Percentiles rank a stretch among this genome's conserved stretches.
These are phyloP conservation scores for Salvelinus namaycush DNA, from an alignment of 2,113 vertebrate species.

Conservation along the genomic window DNA sequence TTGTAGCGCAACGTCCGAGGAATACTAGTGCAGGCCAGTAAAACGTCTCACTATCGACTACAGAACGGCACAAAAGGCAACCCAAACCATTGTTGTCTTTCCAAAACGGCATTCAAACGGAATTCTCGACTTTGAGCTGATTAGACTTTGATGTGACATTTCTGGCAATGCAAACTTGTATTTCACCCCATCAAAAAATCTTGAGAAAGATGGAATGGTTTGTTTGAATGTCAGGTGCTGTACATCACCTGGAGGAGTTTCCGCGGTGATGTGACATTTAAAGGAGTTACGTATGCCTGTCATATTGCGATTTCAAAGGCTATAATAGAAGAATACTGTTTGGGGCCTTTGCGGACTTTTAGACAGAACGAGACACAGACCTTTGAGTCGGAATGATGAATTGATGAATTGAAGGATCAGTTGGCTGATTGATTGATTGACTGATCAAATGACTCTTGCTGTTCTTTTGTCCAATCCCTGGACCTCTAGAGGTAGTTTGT, in stretches of 20 bases:
- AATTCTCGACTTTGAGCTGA: background rate
- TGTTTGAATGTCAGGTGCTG: background rate
- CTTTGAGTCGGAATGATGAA: background rate
- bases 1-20: constrained; percentile 37
- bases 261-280: background rate
- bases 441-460: background rate
- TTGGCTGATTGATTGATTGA: background rate
- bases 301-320: background rate
- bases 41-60: background rate
- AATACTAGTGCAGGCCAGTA: constrained; percentile 18
- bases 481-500: too few species aligned
- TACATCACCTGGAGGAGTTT: background rate
- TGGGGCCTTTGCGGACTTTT: background rate
- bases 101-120: background rate
- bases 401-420: background rate
- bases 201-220: background rate
- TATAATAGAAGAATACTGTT: background rate
- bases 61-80: background rate
- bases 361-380: background rate
- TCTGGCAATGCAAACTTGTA: background rate
- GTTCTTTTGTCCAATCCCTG: background rate
- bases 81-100: too few species aligned
- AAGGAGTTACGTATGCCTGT: background rate
- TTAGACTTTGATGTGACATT: background rate
- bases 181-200: too few species aligned